Conservation (phyloP, 2,888 invertebrate genomes). For the Drosophila merina region DNA sequence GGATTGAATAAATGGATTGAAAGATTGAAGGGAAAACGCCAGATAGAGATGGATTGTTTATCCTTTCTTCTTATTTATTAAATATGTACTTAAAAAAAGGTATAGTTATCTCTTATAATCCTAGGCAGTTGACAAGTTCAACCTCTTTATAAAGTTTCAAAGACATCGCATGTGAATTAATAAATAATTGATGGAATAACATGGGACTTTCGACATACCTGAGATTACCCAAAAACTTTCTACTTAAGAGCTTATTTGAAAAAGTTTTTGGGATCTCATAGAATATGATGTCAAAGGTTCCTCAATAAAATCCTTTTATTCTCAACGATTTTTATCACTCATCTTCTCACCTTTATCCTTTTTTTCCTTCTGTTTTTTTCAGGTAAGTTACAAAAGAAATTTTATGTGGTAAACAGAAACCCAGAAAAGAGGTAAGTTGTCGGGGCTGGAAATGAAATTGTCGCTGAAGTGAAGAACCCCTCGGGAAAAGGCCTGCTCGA, state of each 20-base stretch:
- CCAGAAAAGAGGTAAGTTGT: slow-evolving; percentile 23
- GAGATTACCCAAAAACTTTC: slow-evolving; percentile 21
- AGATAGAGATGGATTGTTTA: background rate
- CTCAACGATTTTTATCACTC: slow-evolving; percentile 18
- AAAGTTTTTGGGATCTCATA: slow-evolving; percentile 18
- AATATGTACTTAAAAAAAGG: background rate
- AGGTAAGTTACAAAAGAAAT: slow-evolving; percentile 57
- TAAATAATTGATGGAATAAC: slow-evolving; percentile 18
- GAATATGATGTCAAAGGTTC: slow-evolving; percentile 31
- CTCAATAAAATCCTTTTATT: slow-evolving; percentile 13
- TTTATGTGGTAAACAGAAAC: slow-evolving; percentile 39
- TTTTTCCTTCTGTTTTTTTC: slow-evolving; percentile 27
- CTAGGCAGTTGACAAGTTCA: background rate
- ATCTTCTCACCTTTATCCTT: slow-evolving; percentile 16
- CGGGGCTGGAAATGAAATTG: slow-evolving; percentile 27
- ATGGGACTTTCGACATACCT: slow-evolving; percentile 4
- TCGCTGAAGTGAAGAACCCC: slow-evolving; percentile 17
- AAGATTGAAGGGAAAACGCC: background rate
- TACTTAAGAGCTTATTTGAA: slow-evolving; percentile 24
- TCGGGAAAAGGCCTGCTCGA: slow-evolving; percentile 25
- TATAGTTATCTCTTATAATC: background rate
- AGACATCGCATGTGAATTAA: background rate
- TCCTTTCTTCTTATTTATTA: background rate
- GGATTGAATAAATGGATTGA: background rate
- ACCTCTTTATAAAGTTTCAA: background rate